A percentile compares a stretch with the other conserved stretches of the same genome.
Evolutionary conservation across 1,140 invertebrate genomes (phyloP).

Genomic region (Hydropsyche tenuis): DNA sequence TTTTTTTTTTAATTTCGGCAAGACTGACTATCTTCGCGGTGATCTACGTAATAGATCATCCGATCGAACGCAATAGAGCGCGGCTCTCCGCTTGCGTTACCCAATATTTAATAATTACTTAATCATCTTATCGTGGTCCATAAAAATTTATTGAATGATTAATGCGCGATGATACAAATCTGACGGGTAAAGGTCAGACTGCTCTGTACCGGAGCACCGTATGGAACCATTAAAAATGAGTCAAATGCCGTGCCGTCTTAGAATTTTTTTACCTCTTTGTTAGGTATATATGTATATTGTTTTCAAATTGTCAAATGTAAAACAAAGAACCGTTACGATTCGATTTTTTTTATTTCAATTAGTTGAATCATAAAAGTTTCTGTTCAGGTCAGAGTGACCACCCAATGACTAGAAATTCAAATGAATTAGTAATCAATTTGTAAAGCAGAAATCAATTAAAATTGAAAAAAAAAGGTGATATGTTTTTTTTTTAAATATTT

Average conservation of each 20-base stretch:
- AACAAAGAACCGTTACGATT: too few relatives aligned
- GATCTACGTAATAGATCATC: constrained; percentile 26
- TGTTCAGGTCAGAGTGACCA: too few relatives aligned
- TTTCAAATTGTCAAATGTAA: background rate
- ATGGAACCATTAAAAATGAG: constrained; percentile 5
- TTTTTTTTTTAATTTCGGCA: background rate
- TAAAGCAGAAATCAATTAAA: too few relatives aligned
- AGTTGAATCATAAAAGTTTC: too few relatives aligned
- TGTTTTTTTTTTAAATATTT: too few relatives aligned
- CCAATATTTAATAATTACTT: constrained; percentile 28
- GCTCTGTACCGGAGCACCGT: background rate
- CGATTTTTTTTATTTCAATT: too few relatives aligned
- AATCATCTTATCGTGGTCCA: constrained; percentile 24
- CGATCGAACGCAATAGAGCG: background rate
- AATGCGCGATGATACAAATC: constrained; percentile 12
- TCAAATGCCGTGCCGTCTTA: background rate
- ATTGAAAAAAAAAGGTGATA: too few relatives aligned
- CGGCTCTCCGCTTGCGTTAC: background rate
- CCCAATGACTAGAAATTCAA: too few relatives aligned
- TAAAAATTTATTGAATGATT: constrained; percentile 29
- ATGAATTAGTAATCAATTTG: too few relatives aligned
- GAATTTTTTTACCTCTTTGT: background rate
- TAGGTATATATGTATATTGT: background rate
- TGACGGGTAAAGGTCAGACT: constrained; percentile 22
- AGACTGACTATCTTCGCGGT: background rate